Evolutionary conservation across 1,140 invertebrate genomes (phyloP).

Genomic region (Hypothenemus hampei): DNA sequence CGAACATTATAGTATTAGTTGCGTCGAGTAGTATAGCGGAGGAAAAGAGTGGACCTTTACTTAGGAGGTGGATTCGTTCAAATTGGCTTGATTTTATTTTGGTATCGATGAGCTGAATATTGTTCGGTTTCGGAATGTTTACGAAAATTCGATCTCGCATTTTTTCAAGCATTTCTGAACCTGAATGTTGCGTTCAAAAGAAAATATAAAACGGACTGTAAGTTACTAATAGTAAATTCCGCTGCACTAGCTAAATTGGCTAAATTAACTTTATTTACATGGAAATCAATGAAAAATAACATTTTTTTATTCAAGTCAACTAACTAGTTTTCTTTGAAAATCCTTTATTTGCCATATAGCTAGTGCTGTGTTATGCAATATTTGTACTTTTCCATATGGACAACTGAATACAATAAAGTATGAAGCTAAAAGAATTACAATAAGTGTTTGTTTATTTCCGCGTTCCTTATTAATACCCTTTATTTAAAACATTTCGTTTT

Average conservation of each 20-base stretch:
- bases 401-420: conserved; percentile 49
- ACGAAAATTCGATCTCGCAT: conserved; percentile 24
- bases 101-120: conserved; percentile 30
- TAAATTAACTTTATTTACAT: too few relatives aligned
- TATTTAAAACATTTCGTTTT: too few relatives aligned
- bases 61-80: conserved; percentile 31
- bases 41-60: conserved; percentile 26
- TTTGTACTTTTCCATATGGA: conserved; percentile 50
- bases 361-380: conserved; percentile 48
- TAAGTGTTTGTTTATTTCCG: too few relatives aligned
- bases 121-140: conserved; percentile 35
- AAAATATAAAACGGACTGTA: conserved; percentile 36
- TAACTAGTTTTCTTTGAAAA: too few relatives aligned
- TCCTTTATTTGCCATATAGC: conserved; percentile 36
- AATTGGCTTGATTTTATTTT: conserved; percentile 36
- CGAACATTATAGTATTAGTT: conserved; percentile 43
- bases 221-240: conserved; percentile 36
- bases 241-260: conserved; percentile 27
- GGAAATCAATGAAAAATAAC: neutral
- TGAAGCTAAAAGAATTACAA: too few relatives aligned
- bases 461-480: too few relatives aligned
- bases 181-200: too few relatives aligned
- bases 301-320: conserved; percentile 1
- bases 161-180: conserved; percentile 36
- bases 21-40: conserved; percentile 39